These are phyloP conservation scores for Homarus americanus DNA, from an alignment of 1,140 invertebrate species.

Conservation along the genomic window DNA sequence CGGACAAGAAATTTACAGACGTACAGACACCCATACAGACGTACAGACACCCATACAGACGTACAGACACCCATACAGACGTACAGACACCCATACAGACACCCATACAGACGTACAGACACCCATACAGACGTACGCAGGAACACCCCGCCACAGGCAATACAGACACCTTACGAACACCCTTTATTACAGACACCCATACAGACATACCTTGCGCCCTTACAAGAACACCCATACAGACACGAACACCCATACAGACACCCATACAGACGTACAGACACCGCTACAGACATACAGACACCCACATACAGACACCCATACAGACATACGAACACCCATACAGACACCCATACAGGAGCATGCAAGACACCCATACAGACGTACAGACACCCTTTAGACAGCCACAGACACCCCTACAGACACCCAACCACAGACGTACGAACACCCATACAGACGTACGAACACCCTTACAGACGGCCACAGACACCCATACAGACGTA, in stretches of 20 bases:
- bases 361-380: constrained; percentile 10
- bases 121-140: too few species aligned
- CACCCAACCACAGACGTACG: background rate
- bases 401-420: background rate
- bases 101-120: too few species aligned
- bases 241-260: background rate
- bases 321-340: background rate
- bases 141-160: too few species aligned
- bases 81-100: too few species aligned
- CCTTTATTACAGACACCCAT: background rate
- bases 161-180: background rate
- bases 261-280: background rate
- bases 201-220: background rate
- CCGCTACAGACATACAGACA: background rate
- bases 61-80: too few species aligned
- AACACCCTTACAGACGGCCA: background rate
- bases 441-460: background rate
- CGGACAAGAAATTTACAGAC: background rate
- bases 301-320: background rate
- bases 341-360: constrained; percentile 6
- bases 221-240: background rate
- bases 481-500: too few species aligned
- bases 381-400: too few species aligned
- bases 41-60: too few species aligned
- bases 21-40: too few species aligned